Conservation (phyloP, 2,888 invertebrate species). For the Caenorhabditis sp. region DNA sequence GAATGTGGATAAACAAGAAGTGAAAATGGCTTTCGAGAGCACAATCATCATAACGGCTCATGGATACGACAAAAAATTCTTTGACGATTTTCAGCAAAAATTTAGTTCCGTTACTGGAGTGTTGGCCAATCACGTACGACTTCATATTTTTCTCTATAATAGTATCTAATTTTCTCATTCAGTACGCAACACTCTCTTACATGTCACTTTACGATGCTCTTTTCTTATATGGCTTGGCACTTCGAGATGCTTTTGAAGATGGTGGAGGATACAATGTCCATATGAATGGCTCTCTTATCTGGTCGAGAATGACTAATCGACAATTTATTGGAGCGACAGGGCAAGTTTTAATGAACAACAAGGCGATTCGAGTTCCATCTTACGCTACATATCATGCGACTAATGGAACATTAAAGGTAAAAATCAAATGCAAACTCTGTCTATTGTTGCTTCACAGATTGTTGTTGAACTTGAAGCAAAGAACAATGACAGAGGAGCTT, state of each 20-base stretch:
- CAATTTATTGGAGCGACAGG: constrained; percentile 81
- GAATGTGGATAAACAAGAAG: constrained; percentile 81
- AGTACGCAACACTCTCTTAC: constrained; percentile 82
- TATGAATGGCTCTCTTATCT: constrained; percentile 77
- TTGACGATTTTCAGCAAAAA: constrained; percentile 79
- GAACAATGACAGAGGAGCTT: constrained; percentile 76
- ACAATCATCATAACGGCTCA: constrained; percentile 82
- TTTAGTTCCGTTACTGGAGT: constrained; percentile 80
- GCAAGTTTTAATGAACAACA: constrained; percentile 82
- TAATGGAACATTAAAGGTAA: constrained; percentile 78
- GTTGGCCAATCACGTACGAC: constrained; percentile 76
- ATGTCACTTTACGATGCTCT: constrained; percentile 82
- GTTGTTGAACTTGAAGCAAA: constrained; percentile 81
- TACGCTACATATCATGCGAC: constrained; percentile 80
- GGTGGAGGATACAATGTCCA: constrained; percentile 72
- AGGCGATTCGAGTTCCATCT: constrained; percentile 80
- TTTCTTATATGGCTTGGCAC: constrained; percentile 80
- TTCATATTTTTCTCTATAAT: neutral
- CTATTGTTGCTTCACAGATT: constrained; percentile 59
- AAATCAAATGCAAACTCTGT: too few relatives aligned
- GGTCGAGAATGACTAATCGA: constrained; percentile 80
- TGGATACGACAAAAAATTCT: constrained; percentile 82
- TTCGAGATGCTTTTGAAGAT: constrained; percentile 81
- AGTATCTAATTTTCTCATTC: constrained; percentile 17
- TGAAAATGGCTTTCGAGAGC: constrained; percentile 79